Evolutionary conservation across 2,797 vertebrate species (phyloP), one percentile per base, ranked within the genome.

Genomic region (Momotus momota): DNA sequence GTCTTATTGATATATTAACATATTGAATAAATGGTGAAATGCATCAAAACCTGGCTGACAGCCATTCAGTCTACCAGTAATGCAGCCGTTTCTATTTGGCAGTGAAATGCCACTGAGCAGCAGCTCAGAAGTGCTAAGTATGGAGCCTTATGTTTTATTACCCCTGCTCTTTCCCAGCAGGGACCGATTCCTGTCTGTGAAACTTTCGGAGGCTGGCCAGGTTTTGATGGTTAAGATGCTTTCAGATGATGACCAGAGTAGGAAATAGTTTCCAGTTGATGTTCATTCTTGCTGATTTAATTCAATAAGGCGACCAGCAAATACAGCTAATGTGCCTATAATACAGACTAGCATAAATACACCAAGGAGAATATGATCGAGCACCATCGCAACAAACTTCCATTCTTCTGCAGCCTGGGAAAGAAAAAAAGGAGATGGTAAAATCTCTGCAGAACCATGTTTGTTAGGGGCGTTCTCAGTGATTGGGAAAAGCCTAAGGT

Each of bases 361-460:
- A 13, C 98, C 99, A 12, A 99, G 98, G 91, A 99, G 98, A 96
- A 99, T 98, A 97, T 99, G 99, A 96, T 99, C 99, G 95, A 99
- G 84, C 46, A 99, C 99, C 99, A 99, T 99, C 1, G 99, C 99
- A 7, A 99, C 99, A 7, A 99, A 99, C 97, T 99, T 99, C 99
- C 99, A 99, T 96, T 99, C 99, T 97, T 99, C 99, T 4, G 99
- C 98, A 7, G 99, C 99, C 99, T 99, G 96, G 38, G 65, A 88
- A 91, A 87, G 77, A 93, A 75, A 96, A 40, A 95, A 35, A 72
- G 48, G 33, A 92, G 15, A 69, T 15, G 10, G 49, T 97, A 96
- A 94, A 74, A 55, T 51, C 22, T 64, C 40, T 81, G 65, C n/a
- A 69, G 20, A 90, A 12, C 20, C 43, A 11, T 12, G 9, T 77